phyloP scores from a whole-genome alignment of 1,140 invertebrate genomes.

The Euura lappo region DNA sequence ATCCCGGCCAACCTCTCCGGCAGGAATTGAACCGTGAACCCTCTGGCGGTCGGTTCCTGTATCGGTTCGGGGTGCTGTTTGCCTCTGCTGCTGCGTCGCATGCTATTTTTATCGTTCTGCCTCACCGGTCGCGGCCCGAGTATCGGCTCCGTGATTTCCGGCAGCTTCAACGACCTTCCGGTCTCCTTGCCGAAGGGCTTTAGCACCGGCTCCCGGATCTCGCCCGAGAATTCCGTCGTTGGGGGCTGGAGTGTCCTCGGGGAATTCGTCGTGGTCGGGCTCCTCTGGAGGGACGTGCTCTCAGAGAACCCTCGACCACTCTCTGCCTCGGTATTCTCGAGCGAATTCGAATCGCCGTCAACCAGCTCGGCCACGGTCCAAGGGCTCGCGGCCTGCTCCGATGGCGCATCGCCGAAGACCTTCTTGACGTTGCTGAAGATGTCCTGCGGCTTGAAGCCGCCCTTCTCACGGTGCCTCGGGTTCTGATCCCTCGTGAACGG shows the following conservation, averaged over 20 bases:
- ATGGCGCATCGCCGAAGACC: constrained; percentile 17
- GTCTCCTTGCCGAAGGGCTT: constrained; percentile 56
- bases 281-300: constrained; percentile 32
- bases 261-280: constrained; percentile 11
- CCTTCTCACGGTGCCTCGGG: constrained; percentile 20
- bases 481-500: constrained; percentile 54
- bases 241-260: constrained; percentile 21
- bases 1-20: constrained; percentile 77
- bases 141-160: constrained; percentile 77
- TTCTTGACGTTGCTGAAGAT: constrained; percentile 19
- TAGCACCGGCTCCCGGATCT: constrained; percentile 60
- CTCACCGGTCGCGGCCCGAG: constrained; percentile 65
- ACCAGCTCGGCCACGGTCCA: constrained; percentile 50
- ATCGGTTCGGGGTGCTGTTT: constrained; percentile 32
- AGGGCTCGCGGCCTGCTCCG: constrained; percentile 30
- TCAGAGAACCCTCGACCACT: constrained; percentile 42
- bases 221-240: constrained; percentile 36
- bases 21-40: constrained; percentile 77
- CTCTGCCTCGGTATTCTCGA: constrained; percentile 43
- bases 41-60: constrained; percentile 45
- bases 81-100: constrained; percentile 27
- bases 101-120: constrained; percentile 37
- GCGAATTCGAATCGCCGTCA: constrained; percentile 48
- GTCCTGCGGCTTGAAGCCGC: constrained; percentile 2
- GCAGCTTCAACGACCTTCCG: constrained; percentile 56